These are phyloP conservation scores for Margaritifera margaritifera DNA, from an alignment of 2,888 invertebrate genomes.

Conservation along the genomic window DNA sequence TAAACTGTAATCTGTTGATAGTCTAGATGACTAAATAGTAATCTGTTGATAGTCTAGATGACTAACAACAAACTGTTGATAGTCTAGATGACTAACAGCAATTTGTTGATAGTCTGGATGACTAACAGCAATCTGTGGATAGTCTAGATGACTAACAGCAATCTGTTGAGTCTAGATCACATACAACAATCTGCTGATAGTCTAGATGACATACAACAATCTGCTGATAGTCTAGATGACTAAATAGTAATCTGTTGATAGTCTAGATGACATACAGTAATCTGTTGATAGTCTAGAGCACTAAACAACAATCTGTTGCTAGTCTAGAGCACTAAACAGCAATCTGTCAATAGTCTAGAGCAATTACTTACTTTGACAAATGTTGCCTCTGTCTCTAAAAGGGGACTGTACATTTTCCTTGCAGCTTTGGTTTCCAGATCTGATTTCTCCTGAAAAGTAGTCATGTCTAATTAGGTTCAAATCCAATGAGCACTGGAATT, in stretches of 20 bases:
- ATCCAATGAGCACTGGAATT: too few relatives aligned
- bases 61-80: background rate
- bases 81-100: background rate
- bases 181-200: background rate
- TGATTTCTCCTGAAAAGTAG: slow-evolving; percentile 57
- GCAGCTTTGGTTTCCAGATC: slow-evolving; percentile 60
- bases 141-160: background rate
- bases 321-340: background rate
- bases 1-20: background rate
- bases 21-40: background rate
- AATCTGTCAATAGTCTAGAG: background rate
- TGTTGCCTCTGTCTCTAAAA: slow-evolving; percentile 62
- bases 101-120: background rate
- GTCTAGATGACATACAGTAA: background rate
- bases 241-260: background rate
- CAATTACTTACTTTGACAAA: slow-evolving; percentile 61
- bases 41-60: background rate
- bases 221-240: background rate
- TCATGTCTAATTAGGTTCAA: too few relatives aligned
- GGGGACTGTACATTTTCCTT: slow-evolving; percentile 57
- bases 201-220: background rate
- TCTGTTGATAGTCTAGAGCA: background rate
- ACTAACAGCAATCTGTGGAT: background rate
- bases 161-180: background rate
- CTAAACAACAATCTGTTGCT: background rate